phyloP scores from a whole-genome alignment of 2,888 invertebrate species.

The Corbicula japonica region DNA sequence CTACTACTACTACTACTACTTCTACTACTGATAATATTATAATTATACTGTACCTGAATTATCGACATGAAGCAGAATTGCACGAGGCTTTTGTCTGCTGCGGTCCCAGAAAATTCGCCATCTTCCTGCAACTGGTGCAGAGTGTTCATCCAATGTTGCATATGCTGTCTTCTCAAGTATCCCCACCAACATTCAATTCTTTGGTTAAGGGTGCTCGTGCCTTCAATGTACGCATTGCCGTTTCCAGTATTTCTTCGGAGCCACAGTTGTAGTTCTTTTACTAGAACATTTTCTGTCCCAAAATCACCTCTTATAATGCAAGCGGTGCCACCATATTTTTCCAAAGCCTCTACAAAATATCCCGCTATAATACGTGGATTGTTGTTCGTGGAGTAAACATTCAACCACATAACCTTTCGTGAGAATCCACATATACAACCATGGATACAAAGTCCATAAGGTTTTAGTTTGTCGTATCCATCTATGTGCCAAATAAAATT shows the following conservation, averaged over 20 bases:
- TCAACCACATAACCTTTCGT: slow-evolving; percentile 47
- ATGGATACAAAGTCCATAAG: slow-evolving; percentile 44
- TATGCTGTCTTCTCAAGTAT: slow-evolving; percentile 32
- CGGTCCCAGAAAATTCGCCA: slow-evolving; percentile 17
- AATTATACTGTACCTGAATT: neutral
- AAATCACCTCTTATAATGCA: slow-evolving; percentile 30
- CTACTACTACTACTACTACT: no score
- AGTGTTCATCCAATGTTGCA: slow-evolving; percentile 16
- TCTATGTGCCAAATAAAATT: slow-evolving; percentile 59
- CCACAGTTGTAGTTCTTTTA: slow-evolving; percentile 17
- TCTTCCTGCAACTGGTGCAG: slow-evolving; percentile 17
- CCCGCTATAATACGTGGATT: slow-evolving; percentile 39
- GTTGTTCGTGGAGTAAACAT: slow-evolving; percentile 45
- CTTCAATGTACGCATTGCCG: slow-evolving; percentile 19
- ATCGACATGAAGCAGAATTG: slow-evolving; percentile 18
- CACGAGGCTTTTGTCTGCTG: slow-evolving; percentile 17
- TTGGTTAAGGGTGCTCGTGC: slow-evolving; percentile 19
- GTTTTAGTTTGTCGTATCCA: slow-evolving; percentile 46
- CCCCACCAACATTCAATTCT: slow-evolving; percentile 35
- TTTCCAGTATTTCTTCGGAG: slow-evolving; percentile 16
- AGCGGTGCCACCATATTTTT: slow-evolving; percentile 32
- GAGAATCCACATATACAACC: slow-evolving; percentile 44
- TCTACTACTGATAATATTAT: neutral
- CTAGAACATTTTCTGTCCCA: slow-evolving; percentile 34
- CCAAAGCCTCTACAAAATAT: slow-evolving; percentile 38